phyloP scores from a whole-genome alignment of 2,113 vertebrate species.

The Empidonax alnorum region DNA sequence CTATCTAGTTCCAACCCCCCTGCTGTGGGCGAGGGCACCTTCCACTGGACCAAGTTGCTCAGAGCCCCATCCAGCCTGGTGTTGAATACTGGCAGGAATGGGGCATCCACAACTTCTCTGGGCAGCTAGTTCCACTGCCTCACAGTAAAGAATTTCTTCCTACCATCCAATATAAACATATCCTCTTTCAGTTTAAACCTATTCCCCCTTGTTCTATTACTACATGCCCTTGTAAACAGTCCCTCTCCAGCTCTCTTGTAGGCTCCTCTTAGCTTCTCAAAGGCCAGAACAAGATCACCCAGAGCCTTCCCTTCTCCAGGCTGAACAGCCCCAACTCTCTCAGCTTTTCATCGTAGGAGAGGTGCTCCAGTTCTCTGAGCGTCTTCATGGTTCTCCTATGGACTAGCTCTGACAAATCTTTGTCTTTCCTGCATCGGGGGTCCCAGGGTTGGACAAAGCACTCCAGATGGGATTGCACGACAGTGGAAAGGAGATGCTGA shows the following conservation, averaged over 20 bases:
- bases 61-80: not conserved
- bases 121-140: not conserved
- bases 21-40: not conserved
- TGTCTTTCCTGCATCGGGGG: not conserved
- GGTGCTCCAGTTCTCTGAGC: not conserved
- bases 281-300: not conserved
- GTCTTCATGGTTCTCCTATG: not conserved
- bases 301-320: not conserved
- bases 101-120: not conserved
- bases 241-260: not conserved
- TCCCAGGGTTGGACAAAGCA: not conserved
- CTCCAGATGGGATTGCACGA: accelerated
- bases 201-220: not conserved
- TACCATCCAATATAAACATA: not conserved
- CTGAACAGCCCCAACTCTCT: not conserved
- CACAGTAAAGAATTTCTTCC: not conserved
- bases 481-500: no score
- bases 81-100: accelerated
- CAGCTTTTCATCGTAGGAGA: not conserved
- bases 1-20: not conserved
- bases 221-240: not conserved
- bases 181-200: not conserved
- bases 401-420: not conserved
- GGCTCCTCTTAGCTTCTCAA: not conserved
- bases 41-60: not conserved